phyloP scores from a whole-genome alignment of 2,113 vertebrate genomes.

The Pollimyrus isidori region DNA sequence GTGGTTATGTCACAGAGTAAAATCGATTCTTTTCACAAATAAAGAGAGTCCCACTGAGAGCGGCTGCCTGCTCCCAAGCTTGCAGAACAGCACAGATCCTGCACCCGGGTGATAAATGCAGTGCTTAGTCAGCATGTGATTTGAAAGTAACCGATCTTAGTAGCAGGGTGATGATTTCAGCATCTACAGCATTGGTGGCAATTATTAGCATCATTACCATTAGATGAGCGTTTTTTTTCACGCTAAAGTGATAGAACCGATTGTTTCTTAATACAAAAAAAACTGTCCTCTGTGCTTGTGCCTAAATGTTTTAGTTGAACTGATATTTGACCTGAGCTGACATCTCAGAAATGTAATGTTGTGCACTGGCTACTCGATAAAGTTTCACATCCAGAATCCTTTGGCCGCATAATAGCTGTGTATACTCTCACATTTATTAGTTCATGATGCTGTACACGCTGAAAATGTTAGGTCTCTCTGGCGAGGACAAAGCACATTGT shows the following conservation, averaged over 20 bases:
- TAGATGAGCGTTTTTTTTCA: background rate
- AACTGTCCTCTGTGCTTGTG: background rate
- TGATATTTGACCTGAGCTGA: background rate
- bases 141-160: background rate
- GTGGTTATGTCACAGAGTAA: background rate
- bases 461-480: background rate
- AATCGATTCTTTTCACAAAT: background rate
- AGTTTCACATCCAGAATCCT: background rate
- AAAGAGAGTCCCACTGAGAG: background rate
- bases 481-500: background rate
- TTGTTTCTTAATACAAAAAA: background rate
- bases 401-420: background rate
- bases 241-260: background rate
- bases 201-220: background rate
- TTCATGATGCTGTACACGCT: background rate
- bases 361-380: background rate
- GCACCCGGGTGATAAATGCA: background rate
- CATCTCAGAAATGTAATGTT: background rate
- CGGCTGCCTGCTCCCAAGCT: background rate
- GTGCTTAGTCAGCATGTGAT: slow-evolving; percentile 9
- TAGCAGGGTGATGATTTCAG: background rate
- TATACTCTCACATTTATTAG: background rate
- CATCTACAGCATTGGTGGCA: background rate
- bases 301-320: background rate
- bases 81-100: background rate